Evolutionary conservation across 1,140 invertebrate genomes (phyloP).

Genomic region (Zaprionus camerounensis): DNA sequence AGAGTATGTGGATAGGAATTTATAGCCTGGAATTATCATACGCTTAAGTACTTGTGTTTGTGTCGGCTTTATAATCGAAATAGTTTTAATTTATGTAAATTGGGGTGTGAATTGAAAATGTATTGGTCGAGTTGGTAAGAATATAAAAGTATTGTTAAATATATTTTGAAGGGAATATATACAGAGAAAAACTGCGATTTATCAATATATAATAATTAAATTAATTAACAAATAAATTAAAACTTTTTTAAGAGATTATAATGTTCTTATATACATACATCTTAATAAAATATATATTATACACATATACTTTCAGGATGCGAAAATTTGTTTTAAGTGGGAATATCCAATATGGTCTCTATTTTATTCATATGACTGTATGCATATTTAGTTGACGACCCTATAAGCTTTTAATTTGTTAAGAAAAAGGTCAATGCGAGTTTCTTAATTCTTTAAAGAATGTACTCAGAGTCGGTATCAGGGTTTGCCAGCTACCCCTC

Average conservation of each 20-base stretch:
- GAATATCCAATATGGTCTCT: too few relatives aligned
- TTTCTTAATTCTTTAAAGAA: too few relatives aligned
- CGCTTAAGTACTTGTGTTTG: constrained; percentile 1
- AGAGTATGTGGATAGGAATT: background rate
- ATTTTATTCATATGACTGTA: too few relatives aligned
- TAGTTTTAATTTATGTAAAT: constrained; percentile 10
- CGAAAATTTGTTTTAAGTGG: too few relatives aligned
- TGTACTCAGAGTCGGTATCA: too few relatives aligned
- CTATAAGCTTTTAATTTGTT: too few relatives aligned
- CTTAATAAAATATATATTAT: too few relatives aligned
- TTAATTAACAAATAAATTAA: background rate
- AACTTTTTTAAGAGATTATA: background rate
- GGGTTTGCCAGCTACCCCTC: too few relatives aligned
- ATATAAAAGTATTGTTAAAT: background rate
- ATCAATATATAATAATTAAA: background rate
- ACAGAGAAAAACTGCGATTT: background rate
- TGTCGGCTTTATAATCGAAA: constrained; percentile 6
- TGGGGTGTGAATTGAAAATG: constrained; percentile 3
- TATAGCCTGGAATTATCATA: constrained; percentile 12
- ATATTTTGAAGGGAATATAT: background rate
- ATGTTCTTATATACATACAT: background rate
- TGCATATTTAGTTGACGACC: too few relatives aligned
- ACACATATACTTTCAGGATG: too few relatives aligned
- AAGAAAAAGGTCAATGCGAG: too few relatives aligned
- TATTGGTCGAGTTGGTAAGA: too few relatives aligned